These are phyloP conservation scores for Notiomystis cincta DNA, from an alignment of 2,113 vertebrate species.

Conservation along the genomic window DNA sequence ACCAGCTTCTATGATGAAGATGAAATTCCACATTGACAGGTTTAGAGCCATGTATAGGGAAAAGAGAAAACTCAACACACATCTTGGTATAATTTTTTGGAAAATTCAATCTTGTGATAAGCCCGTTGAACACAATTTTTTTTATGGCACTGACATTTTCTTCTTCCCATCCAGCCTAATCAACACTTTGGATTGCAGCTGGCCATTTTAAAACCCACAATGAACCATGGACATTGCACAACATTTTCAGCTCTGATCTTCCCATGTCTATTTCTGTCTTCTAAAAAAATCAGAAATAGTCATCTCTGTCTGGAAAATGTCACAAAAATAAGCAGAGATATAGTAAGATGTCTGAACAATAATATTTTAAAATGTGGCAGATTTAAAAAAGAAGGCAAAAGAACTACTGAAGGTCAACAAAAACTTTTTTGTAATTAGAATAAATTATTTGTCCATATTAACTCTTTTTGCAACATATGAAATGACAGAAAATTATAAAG, in stretches of 20 bases:
- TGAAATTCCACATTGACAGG: neutral
- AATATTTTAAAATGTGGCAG: neutral
- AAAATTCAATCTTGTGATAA: neutral
- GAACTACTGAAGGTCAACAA: neutral
- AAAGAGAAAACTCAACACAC: neutral
- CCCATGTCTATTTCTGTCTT: neutral
- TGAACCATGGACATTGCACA: neutral
- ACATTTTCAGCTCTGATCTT: neutral
- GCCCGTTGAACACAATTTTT: neutral
- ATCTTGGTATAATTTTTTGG: neutral
- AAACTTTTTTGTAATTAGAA: neutral
- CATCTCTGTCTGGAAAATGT: neutral
- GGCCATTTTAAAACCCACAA: neutral
- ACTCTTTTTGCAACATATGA: neutral
- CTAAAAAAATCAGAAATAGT: neutral
- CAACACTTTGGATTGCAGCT: neutral
- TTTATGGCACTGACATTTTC: neutral
- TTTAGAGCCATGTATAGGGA: neutral
- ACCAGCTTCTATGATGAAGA: neutral
- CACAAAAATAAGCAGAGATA: neutral
- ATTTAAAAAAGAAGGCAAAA: neutral
- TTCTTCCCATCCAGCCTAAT: neutral
- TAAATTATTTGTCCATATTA: neutral
- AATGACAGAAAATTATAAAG: neutral
- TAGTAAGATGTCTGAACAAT: neutral